A percentile compares a stretch with the other conserved stretches of the same genome.
These are phyloP conservation scores for Cantharis flavilabris DNA, from an alignment of 2,888 invertebrate genomes.

Conservation along the genomic window DNA sequence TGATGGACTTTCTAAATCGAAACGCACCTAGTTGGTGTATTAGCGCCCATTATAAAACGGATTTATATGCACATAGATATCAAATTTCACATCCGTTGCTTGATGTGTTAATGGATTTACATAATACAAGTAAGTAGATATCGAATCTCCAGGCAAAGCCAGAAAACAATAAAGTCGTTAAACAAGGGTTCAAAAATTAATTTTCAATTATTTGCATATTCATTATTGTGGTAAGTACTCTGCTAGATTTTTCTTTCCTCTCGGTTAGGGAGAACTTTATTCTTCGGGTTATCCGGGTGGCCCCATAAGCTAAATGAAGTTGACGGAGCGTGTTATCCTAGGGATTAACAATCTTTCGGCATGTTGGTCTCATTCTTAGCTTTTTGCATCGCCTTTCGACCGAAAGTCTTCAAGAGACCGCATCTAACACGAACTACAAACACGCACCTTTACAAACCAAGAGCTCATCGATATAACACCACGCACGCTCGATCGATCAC, in stretches of 20 bases:
- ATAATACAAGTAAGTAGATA: constrained; percentile 39
- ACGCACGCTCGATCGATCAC: constrained; percentile 25
- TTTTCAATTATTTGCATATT: constrained; percentile 7
- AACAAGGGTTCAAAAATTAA: not conserved
- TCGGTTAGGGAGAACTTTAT: not conserved
- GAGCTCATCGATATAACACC: constrained; percentile 19
- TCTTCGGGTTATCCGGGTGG: constrained; percentile 28
- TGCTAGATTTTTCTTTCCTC: not conserved
- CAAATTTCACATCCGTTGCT: constrained; percentile 44
- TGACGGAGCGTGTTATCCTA: constrained; percentile 35
- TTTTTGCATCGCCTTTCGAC: constrained; percentile 24
- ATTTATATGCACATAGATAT: constrained; percentile 30
- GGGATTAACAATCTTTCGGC: constrained; percentile 36
- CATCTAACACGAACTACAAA: constrained; percentile 39
- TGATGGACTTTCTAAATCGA: not conserved
- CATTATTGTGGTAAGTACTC: not conserved
- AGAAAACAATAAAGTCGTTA: not conserved
- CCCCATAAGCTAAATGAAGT: constrained; percentile 30
- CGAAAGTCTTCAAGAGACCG: constrained; percentile 37
- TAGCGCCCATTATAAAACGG: constrained; percentile 21
- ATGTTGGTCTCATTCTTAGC: constrained; percentile 29
- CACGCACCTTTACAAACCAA: constrained; percentile 28
- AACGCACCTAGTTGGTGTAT: not conserved
- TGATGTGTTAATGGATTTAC: constrained; percentile 48
- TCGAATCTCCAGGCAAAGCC: constrained; percentile 1